These are phyloP conservation scores for Phyto melanocephala DNA, from an alignment of 2,888 invertebrate species.

Conservation along the genomic window DNA sequence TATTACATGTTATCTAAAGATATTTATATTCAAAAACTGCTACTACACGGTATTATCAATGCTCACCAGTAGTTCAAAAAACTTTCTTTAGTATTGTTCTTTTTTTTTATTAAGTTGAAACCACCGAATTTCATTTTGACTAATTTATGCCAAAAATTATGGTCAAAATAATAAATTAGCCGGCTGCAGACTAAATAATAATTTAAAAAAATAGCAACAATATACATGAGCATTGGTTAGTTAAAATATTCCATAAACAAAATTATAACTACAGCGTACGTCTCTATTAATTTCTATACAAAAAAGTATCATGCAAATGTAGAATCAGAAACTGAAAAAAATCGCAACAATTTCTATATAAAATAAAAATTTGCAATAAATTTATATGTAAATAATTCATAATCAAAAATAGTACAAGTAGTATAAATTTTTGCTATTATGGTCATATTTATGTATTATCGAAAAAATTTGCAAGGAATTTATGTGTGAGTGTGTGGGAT, in stretches of 20 bases:
- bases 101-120: too few relatives aligned
- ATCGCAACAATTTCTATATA: neutral
- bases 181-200: neutral
- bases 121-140: too few relatives aligned
- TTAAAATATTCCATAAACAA: constrained; percentile 31
- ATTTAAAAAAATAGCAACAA: neutral
- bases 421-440: constrained; percentile 35
- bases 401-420: constrained; percentile 33
- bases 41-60: too few relatives aligned
- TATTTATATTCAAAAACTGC: too few relatives aligned
- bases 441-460: constrained; percentile 22
- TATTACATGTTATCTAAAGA: too few relatives aligned
- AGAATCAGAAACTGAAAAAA: neutral
- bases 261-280: constrained; percentile 18
- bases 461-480: neutral
- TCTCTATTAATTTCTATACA: constrained; percentile 41
- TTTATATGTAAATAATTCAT: constrained; percentile 57
- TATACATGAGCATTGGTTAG: too few relatives aligned
- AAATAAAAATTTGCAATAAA: constrained; percentile 37
- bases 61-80: neutral
- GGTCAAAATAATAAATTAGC: constrained; percentile 23
- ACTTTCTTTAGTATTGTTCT: neutral
- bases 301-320: constrained; percentile 10
- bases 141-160: constrained; percentile 35
- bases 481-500: neutral